Evolutionary conservation across 2,797 vertebrate genomes (phyloP).

Genomic region (Bufotes viridis): DNA sequence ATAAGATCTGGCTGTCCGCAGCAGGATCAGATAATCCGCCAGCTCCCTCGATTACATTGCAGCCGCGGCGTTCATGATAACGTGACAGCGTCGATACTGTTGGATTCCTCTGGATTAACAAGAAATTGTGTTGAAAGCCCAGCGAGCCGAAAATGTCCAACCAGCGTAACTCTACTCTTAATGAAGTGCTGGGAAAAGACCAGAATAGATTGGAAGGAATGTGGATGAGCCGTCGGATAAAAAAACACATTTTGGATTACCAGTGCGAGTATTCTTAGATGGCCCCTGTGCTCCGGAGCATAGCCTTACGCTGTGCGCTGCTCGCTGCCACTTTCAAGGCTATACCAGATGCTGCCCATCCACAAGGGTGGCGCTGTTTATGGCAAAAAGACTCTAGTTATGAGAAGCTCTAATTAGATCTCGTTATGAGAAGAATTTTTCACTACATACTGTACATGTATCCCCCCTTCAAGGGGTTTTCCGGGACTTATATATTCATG

Average conservation of each 20-base stretch:
- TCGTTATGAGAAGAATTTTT: too few relatives aligned
- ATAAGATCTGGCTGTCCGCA: conserved; percentile 8
- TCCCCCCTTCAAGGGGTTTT: too few relatives aligned
- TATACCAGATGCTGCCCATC: too few relatives aligned
- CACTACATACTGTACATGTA: too few relatives aligned
- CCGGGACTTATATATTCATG: too few relatives aligned
- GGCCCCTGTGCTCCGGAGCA: background rate
- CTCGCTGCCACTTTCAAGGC: too few relatives aligned
- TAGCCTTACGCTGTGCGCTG: too few relatives aligned
- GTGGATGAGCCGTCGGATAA: background rate
- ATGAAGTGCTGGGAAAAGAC: conserved; percentile 17
- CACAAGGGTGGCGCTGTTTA: too few relatives aligned
- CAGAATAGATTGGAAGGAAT: conserved; percentile 26
- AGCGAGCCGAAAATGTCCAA: conserved; percentile 53
- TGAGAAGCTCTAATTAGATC: too few relatives aligned
- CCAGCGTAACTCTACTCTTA: conserved; percentile 26
- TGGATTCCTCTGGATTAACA: conserved; percentile 72
- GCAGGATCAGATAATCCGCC: background rate
- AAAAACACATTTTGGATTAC: background rate
- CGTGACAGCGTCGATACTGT: conserved; percentile 63
- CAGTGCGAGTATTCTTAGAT: background rate
- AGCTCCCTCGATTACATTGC: background rate
- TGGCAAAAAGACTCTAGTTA: too few relatives aligned
- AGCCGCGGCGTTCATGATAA: background rate
- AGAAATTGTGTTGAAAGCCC: conserved; percentile 71